These are phyloP conservation scores for Neodiprion fabricii DNA, from an alignment of 1,140 invertebrate genomes.

Conservation along the genomic window DNA sequence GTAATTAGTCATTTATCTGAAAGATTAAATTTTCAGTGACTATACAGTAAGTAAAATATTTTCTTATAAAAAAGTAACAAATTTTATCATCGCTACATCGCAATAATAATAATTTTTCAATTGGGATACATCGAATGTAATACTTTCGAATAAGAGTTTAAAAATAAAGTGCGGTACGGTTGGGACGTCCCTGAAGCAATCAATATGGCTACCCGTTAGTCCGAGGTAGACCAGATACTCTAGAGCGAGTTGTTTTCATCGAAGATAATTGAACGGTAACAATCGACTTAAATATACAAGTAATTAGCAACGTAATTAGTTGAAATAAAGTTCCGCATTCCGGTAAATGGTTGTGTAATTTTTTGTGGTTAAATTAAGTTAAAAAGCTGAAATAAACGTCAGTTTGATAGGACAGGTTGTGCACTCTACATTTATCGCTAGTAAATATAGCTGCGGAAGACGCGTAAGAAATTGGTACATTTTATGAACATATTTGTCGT, in stretches of 20 bases:
- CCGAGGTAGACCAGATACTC: neutral
- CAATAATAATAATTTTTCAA: neutral
- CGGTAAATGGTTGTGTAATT: neutral
- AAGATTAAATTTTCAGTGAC: too few relatives aligned
- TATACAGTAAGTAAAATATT: too few relatives aligned
- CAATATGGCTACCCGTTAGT: conserved; percentile 1
- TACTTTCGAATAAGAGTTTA: neutral
- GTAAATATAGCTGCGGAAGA: neutral
- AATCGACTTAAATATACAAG: neutral
- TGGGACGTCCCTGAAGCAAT: conserved; percentile 6
- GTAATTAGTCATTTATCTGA: too few relatives aligned
- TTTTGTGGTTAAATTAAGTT: neutral
- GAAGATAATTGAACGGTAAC: neutral
- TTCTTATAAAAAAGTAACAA: too few relatives aligned
- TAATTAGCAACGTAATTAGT: neutral
- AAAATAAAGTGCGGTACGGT: neutral
- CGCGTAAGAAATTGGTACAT: neutral
- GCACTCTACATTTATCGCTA: neutral
- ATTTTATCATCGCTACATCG: neutral
- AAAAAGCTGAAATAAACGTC: neutral
- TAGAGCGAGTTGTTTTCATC: neutral
- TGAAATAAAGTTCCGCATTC: neutral
- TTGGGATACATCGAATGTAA: neutral
- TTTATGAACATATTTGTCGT: too few relatives aligned
- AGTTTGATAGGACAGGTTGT: neutral